These are phyloP conservation scores for Andinoacara biseriatus DNA, from an alignment of 2,113 vertebrate species.

Conservation along the genomic window DNA sequence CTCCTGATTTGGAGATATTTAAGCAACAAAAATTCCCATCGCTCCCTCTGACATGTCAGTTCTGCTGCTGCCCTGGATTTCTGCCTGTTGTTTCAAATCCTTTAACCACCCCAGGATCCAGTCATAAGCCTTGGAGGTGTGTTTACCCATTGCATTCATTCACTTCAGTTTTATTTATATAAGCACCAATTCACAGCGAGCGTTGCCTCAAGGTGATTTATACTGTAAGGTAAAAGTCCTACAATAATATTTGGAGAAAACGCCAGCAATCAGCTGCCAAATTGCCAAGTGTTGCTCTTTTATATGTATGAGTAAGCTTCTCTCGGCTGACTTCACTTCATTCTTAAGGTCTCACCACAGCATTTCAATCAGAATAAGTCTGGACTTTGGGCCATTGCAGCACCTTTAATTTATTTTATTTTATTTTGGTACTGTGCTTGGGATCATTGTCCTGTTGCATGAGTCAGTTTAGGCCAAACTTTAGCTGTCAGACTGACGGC, in stretches of 20 bases:
- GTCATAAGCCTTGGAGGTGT: accelerated
- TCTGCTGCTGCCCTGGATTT: neutral
- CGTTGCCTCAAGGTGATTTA: neutral
- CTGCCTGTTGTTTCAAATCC: neutral
- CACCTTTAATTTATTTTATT: too few relatives aligned
- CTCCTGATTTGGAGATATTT: neutral
- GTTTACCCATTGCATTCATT: neutral
- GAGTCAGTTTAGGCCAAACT: too few relatives aligned
- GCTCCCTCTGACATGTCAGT: neutral
- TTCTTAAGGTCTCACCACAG: too few relatives aligned
- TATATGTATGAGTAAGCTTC: neutral
- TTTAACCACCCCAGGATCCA: neutral
- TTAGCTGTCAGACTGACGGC: too few relatives aligned
- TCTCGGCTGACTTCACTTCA: neutral
- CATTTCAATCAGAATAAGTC: too few relatives aligned
- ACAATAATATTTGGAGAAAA: neutral
- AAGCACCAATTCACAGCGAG: neutral
- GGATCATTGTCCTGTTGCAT: too few relatives aligned
- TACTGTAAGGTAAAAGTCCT: neutral
- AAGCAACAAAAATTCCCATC: neutral
- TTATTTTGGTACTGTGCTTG: too few relatives aligned
- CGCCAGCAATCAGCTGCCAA: neutral
- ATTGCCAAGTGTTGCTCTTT: neutral
- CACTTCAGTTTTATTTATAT: neutral
- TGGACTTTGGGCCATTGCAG: too few relatives aligned